A percentile compares a stretch with the other conserved stretches of the same genome.
Evolutionary conservation across 2,113 vertebrate species (phyloP).

Genomic region (Aplodontia rufa): DNA sequence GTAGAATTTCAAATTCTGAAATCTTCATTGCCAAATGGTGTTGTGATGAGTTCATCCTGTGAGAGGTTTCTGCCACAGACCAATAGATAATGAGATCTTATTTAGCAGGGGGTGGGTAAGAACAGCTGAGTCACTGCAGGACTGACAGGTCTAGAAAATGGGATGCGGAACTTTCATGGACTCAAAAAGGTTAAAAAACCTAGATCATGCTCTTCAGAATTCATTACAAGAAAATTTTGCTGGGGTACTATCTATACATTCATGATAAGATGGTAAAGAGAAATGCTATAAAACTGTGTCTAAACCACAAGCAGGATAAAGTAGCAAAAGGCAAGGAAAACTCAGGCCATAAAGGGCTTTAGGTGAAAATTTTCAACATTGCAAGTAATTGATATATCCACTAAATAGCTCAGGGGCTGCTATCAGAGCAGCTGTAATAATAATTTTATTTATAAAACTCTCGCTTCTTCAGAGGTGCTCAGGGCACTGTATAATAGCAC

Average conservation of each 20-base stretch:
- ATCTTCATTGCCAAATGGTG: not conserved
- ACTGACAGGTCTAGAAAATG: constrained; percentile 30
- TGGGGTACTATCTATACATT: not conserved
- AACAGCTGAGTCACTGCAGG: not conserved
- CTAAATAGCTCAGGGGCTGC: constrained; percentile 62
- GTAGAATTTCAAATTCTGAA: not conserved
- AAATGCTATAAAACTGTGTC: not conserved
- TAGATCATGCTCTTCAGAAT: constrained; percentile 37
- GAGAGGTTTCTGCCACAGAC: not conserved
- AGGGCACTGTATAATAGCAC: constrained; percentile 63
- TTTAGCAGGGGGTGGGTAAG: not conserved
- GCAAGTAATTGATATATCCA: constrained; percentile 68
- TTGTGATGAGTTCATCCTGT: not conserved
- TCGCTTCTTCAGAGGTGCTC: constrained; percentile 48
- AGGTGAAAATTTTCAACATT: constrained; percentile 48
- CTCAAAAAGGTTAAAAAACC: constrained; percentile 67
- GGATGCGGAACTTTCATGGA: not conserved
- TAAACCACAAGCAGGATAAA: not conserved
- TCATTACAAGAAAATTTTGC: not conserved
- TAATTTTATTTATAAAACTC: constrained; percentile 78
- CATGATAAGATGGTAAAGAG: not conserved
- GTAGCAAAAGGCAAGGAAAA: not conserved
- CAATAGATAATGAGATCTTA: not conserved
- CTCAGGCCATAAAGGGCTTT: not conserved
- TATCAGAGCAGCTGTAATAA: constrained; percentile 66